A percentile compares a stretch with the other conserved stretches of the same genome.
phyloP scores from a whole-genome alignment of 2,888 invertebrate genomes.

The Boloria euphrosyne region DNA sequence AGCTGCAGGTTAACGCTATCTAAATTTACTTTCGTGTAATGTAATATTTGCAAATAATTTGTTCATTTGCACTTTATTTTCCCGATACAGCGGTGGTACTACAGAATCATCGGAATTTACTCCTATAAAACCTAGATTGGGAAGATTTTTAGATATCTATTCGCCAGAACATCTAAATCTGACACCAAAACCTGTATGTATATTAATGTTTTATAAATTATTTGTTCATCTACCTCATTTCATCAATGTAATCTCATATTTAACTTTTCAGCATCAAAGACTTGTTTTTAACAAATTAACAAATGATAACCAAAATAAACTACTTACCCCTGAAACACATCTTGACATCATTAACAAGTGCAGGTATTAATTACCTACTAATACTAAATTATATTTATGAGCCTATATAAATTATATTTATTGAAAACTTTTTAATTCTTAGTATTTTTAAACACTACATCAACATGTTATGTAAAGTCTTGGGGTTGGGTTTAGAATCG shows the following conservation, averaged over 20 bases:
- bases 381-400: too few relatives aligned
- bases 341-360: constrained; percentile 60
- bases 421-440: too few relatives aligned
- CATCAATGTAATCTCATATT: constrained; percentile 2
- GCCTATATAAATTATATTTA: too few relatives aligned
- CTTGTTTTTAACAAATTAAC: constrained; percentile 47
- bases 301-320: constrained; percentile 57
- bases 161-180: constrained; percentile 77
- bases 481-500: too few relatives aligned
- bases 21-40: constrained; percentile 38
- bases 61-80: constrained; percentile 9
- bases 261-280: constrained; percentile 55
- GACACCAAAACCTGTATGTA: constrained; percentile 72
- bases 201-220: constrained; percentile 15
- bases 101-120: constrained; percentile 57
- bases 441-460: too few relatives aligned
- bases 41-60: constrained; percentile 6
- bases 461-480: too few relatives aligned
- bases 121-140: constrained; percentile 68
- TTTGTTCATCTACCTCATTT: constrained; percentile 5
- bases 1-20: constrained; percentile 57
- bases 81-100: constrained; percentile 37
- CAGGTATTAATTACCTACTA: constrained; percentile 53
- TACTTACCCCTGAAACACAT: constrained; percentile 62
- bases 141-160: constrained; percentile 72